Conservation (phyloP, 2,797 vertebrate species). For the Nannoperca obscura region DNA sequence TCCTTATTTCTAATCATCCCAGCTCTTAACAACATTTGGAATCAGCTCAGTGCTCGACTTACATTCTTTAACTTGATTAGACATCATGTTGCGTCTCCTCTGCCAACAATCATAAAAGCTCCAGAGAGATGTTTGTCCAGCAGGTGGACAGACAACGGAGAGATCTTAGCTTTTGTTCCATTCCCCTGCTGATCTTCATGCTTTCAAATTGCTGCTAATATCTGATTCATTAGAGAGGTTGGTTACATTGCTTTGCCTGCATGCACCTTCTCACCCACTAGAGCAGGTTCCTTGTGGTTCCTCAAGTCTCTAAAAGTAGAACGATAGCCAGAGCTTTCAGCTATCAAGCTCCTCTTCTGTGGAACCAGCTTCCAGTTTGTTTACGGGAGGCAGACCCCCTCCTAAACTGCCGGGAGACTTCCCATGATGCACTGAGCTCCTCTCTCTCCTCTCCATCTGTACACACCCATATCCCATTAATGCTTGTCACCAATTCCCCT, state of each 20-base stretch:
- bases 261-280: not conserved
- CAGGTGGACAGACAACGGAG: not conserved
- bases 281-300: too few relatives aligned
- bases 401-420: too few relatives aligned
- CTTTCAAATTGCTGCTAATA: too few relatives aligned
- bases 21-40: not conserved
- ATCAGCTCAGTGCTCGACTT: not conserved
- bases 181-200: not conserved
- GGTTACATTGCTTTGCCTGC: not conserved
- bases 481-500: too few relatives aligned
- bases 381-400: too few relatives aligned
- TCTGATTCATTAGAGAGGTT: not conserved
- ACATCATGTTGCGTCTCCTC: not conserved
- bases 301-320: too few relatives aligned
- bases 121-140: not conserved
- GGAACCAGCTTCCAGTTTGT: too few relatives aligned
- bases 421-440: too few relatives aligned
- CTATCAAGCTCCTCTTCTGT: too few relatives aligned
- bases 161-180: not conserved
- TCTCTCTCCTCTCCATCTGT: too few relatives aligned
- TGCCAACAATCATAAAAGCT: not conserved
- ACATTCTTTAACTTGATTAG: constrained; percentile 15
- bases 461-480: too few relatives aligned
- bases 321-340: too few relatives aligned
- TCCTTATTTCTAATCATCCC: not conserved